These are phyloP conservation scores for Drosophila nasuta DNA, from an alignment of 1,140 invertebrate species.

Conservation along the genomic window DNA sequence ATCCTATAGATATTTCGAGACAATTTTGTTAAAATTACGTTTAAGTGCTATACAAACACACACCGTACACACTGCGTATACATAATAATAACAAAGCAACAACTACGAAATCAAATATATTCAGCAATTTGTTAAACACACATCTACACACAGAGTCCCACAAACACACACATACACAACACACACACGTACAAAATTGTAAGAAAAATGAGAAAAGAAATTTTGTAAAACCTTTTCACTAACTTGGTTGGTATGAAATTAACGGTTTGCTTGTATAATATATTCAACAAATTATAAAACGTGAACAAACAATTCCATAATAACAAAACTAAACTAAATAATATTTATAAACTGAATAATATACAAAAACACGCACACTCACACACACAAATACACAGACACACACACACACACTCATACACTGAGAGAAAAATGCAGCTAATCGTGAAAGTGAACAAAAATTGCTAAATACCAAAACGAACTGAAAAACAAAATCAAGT, in stretches of 20 bases:
- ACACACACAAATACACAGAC: constrained; percentile 6
- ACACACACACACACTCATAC: constrained; percentile 1
- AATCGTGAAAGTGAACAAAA: constrained; percentile 28
- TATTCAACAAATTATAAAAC: constrained; percentile 42
- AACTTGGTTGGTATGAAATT: constrained; percentile 77
- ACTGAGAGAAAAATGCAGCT: constrained; percentile 30
- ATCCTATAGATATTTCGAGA: constrained; percentile 7
- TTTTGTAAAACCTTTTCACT: constrained; percentile 59
- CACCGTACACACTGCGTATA: constrained; percentile 17
- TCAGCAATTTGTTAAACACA: constrained; percentile 35
- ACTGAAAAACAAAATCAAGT: constrained; percentile 16
- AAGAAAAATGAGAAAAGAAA: constrained; percentile 37
- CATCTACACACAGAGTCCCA: constrained; percentile 24
- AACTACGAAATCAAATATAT: constrained; percentile 13
- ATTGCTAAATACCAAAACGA: constrained; percentile 16
- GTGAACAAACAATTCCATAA: constrained; percentile 32
- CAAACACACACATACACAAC: constrained; percentile 27
- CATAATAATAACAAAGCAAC: constrained; percentile 29
- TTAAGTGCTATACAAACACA: constrained; percentile 54
- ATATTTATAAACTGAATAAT: constrained; percentile 41
- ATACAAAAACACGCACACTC: constrained; percentile 21
- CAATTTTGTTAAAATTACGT: constrained; percentile 40
- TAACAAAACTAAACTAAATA: constrained; percentile 41
- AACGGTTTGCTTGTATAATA: constrained; percentile 79
- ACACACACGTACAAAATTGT: constrained; percentile 39